Evolutionary conservation across 2,797 vertebrate species (phyloP), one percentile per base, ranked within the genome.

Genomic region (Oreortyx pictus): DNA sequence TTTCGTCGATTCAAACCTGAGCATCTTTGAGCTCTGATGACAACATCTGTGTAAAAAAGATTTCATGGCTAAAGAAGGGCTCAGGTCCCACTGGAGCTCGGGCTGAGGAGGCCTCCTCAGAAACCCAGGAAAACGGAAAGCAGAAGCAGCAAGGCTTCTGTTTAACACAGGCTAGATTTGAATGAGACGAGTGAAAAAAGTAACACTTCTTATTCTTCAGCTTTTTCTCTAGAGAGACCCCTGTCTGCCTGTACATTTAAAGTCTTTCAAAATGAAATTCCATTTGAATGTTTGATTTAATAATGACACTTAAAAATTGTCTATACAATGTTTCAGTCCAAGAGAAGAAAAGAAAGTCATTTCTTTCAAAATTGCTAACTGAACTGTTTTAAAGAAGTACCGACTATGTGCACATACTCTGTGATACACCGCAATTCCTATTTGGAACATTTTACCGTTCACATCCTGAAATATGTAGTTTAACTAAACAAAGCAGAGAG

Each of bases 301-400:
- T 65, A 93, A 72, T 31, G 56, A 86, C 52, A n/a, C 10, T 49
- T 62, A 37, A 52, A 81, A 90, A 74, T 25, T 68, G 24, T 57
- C 71, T 81, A 29, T 27, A 59, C 61, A 89, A 77, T 12, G 70
- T 80, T 68, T 88, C 33, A 67, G 54, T 24, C 7, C 4, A 0
- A 61, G 35, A 15, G 82, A 49, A 33, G 1, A 43, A 33, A 29
- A 66, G n/a, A 3, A 13, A 87, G 60, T 3, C 18, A 7, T 0
- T 1, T 44, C 41, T 74, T 82, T 82, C 35, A n/a, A 37, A 85
- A 70, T 73, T 56, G 13, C 49, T 65, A 78, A 25, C 5, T 62
- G 7, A 8, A 7, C 17, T 50, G 12, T 43, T 71, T 62, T 56
- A 72, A 79, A 59, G 62, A 85, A 83, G 31, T 27, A 50, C 60